phyloP scores from a whole-genome alignment of 1,140 invertebrate genomes.

The Eupristina koningsbergeri region DNA sequence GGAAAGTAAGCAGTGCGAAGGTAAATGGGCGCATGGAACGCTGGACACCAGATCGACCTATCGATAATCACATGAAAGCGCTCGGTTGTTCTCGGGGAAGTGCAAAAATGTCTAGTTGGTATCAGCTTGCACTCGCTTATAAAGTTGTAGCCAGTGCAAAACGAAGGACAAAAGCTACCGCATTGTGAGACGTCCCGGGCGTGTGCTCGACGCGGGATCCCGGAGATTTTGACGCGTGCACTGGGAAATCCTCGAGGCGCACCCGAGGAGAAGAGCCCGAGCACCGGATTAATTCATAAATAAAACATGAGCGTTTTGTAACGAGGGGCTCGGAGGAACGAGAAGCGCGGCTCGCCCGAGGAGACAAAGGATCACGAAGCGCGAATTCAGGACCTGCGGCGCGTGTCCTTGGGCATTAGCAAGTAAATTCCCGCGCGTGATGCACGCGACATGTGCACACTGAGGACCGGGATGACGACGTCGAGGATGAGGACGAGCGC shows the following conservation, averaged over 20 bases:
- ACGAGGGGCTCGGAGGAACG: background rate
- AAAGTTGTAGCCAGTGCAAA: background rate
- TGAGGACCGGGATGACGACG: too few relatives aligned
- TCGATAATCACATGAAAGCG: background rate
- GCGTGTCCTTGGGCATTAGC: background rate
- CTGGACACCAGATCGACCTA: background rate
- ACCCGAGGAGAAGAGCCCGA: background rate
- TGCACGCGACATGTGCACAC: background rate
- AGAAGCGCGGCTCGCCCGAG: background rate
- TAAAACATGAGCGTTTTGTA: slow-evolving; percentile 7
- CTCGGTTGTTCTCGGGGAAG: background rate
- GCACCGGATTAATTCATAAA: background rate
- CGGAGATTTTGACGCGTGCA: background rate
- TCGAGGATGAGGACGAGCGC: too few relatives aligned
- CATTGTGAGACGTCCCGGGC: too few relatives aligned
- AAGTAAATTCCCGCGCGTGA: slow-evolving; percentile 1
- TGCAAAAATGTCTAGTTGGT: too few relatives aligned
- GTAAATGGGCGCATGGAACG: background rate
- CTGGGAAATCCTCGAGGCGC: too few relatives aligned
- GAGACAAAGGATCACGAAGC: slow-evolving; percentile 26
- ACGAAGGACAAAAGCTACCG: too few relatives aligned
- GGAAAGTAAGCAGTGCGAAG: background rate
- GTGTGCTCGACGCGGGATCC: too few relatives aligned
- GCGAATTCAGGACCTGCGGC: slow-evolving; percentile 4
- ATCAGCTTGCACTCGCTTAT: too few relatives aligned